Percentiles rank a stretch among this genome's conserved stretches.
Evolutionary conservation across 2,888 invertebrate genomes (phyloP).

Genomic region (Chrysolina haemoptera): DNA sequence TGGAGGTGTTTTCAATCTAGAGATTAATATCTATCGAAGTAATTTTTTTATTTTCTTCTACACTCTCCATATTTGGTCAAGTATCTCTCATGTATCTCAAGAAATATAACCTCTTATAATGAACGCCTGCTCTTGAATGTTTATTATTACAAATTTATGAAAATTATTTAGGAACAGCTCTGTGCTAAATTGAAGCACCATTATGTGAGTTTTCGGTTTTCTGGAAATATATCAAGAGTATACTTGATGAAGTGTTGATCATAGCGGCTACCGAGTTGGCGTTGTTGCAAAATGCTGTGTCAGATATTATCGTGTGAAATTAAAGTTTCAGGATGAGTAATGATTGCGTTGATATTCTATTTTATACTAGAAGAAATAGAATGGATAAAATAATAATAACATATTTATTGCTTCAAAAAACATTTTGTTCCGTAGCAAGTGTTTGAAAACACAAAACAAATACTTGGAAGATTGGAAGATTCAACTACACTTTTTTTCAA

Average conservation of each 20-base stretch:
- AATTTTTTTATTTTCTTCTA: slow-evolving; percentile 1
- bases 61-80: neutral
- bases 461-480: no score
- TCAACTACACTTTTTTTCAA: no score
- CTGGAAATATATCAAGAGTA: neutral
- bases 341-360: no score
- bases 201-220: neutral
- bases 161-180: neutral
- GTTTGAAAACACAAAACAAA: no score
- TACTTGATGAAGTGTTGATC: neutral
- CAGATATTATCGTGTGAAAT: no score
- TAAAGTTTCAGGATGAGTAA: no score
- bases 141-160: neutral
- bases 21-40: slow-evolving; percentile 42
- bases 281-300: neutral
- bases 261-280: no score
- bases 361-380: no score
- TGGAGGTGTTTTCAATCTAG: slow-evolving; percentile 34
- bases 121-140: neutral
- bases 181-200: neutral
- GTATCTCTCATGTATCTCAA: neutral
- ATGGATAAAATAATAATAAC: no score
- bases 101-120: neutral
- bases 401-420: no score
- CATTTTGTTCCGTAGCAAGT: no score